Conservation (phyloP, 2,113 vertebrate species). For the Chaetodon auriga region DNA sequence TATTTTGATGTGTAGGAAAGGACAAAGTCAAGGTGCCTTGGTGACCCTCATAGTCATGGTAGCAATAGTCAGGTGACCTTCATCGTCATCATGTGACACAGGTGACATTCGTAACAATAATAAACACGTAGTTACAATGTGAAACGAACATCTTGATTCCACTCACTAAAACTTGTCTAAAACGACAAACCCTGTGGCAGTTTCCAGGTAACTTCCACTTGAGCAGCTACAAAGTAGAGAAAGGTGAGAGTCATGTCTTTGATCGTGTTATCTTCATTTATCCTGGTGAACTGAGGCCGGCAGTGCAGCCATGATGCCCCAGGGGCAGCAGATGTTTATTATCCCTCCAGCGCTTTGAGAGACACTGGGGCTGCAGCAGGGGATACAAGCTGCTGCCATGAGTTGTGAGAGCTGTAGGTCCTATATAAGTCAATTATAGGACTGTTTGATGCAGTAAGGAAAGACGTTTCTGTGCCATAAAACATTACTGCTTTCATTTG, state of each 20-base stretch:
- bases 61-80: too few species aligned
- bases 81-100: too few species aligned
- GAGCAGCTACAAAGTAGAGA: background rate
- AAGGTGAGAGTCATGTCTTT: slow-evolving; percentile 14
- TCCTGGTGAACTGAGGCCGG: background rate
- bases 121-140: too few species aligned
- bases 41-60: too few species aligned
- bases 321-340: slow-evolving; percentile 12
- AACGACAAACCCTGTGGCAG: background rate
- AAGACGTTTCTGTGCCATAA: background rate
- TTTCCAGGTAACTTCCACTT: background rate
- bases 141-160: too few species aligned
- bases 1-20: too few species aligned
- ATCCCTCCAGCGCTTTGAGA: background rate
- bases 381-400: background rate
- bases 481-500: background rate
- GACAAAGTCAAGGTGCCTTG: too few species aligned
- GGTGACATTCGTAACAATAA: too few species aligned
- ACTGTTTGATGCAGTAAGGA: background rate
- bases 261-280: slow-evolving; percentile 15
- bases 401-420: background rate
- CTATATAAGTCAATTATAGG: slow-evolving; percentile 8
- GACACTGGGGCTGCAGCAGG: background rate
- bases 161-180: background rate
- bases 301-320: background rate